Base-by-base conservation (phyloP, 2,113 vertebrate genomes). In the Salvelinus alpinus region DNA sequence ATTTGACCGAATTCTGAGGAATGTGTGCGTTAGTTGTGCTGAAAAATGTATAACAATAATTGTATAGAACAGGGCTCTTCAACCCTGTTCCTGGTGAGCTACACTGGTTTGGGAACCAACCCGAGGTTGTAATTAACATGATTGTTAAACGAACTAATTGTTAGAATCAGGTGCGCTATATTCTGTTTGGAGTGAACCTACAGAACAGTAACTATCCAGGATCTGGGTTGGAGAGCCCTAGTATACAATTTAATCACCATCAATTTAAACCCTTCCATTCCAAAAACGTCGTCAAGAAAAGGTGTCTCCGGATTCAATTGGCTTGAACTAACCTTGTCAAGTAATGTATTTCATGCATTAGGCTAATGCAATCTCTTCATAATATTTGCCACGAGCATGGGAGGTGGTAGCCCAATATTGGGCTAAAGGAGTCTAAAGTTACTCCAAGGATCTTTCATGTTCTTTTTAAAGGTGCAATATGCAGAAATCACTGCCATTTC, bases 21-120 rank as follows among this genome's bases (percentile, higher is more conserved):
- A 65, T 74, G 48, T 29, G 51, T 16, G 29, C 9, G 14, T 71
- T 38, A 27, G 38, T 75, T 44, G 11, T 77, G 34, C 18, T n/a
- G 72, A 73, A 8, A 75, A 12, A 72, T 38, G 48, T 16, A 11
- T 14, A 20, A 18, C 18, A 13, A 31, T 38, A 34, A 8, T 51
- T 25, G 22, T 65, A n/a, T 60, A n/a, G 16, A 60, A 60, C 34
- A 34, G 6, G 34, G 7, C 34, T 34, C 6, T 8, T 6, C 34
- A 34, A 34, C 7, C 34, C 34, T 38, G 34, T 38, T 38, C 7
- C 38, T 9, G 8, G 38, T 9, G 8, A 38, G 34, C 1, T 38
- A 9, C 8, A 8, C 1, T 9, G 38, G 38, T 9, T 38, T 38
- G 38, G 7, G 7, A 0, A 9, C 8, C 38, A 38, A 38, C 38